These are phyloP conservation scores for Beris morrisii DNA, from an alignment of 2,888 invertebrate species.

Conservation along the genomic window DNA sequence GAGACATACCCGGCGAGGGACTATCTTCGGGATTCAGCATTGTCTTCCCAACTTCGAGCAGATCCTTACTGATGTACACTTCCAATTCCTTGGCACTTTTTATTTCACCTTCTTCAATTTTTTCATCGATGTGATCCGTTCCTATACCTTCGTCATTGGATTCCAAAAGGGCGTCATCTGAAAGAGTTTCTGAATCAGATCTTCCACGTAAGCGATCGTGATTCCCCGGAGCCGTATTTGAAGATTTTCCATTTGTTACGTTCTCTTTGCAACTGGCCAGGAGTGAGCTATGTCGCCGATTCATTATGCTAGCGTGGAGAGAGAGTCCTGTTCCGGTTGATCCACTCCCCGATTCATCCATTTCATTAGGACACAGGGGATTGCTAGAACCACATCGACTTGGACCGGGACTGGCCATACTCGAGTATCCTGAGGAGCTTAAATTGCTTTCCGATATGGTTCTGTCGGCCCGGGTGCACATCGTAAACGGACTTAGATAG, in stretches of 20 bases:
- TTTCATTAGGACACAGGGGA: conserved; percentile 74
- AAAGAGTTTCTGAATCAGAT: conserved; percentile 74
- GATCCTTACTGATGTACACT: conserved; percentile 56
- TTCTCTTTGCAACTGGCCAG: conserved; percentile 61
- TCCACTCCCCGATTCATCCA: conserved; percentile 70
- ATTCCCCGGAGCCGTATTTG: conserved; percentile 34
- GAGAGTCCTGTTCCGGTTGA: conserved; percentile 45
- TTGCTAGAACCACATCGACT: conserved; percentile 81
- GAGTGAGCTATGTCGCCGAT: conserved; percentile 64
- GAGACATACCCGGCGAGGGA: conserved; percentile 56
- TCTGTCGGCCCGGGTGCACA: conserved; percentile 70
- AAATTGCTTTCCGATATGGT: conserved; percentile 82
- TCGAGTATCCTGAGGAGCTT: conserved; percentile 82
- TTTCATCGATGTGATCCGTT: conserved; percentile 69
- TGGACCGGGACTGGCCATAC: conserved; percentile 82
- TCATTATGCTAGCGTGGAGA: conserved; percentile 55
- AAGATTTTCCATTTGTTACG: conserved; percentile 52
- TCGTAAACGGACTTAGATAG: conserved; percentile 77
- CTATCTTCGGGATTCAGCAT: conserved; percentile 60
- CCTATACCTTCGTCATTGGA: conserved; percentile 79
- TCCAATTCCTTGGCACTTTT: conserved; percentile 68
- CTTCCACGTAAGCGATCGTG: conserved; percentile 57
- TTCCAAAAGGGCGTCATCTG: conserved; percentile 70
- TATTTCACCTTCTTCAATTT: conserved; percentile 69
- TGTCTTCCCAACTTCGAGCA: conserved; percentile 56